phyloP scores from a whole-genome alignment of 2,888 invertebrate genomes.

The Drosophila rellima region DNA sequence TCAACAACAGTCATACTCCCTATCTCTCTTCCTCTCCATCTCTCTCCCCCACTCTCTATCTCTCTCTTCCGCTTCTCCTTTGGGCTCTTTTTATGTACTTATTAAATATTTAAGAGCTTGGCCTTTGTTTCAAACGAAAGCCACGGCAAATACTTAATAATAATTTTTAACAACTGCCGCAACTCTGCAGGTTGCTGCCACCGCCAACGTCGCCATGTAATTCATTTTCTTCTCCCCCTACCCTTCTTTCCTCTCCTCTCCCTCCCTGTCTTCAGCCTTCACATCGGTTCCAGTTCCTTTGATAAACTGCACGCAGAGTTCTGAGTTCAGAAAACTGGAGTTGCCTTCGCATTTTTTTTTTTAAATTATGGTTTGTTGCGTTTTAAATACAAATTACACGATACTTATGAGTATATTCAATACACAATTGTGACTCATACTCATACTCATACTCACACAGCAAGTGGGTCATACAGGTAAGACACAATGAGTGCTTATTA shows the following conservation, averaged over 20 bases:
- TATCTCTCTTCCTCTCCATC: neutral
- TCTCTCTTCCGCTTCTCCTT: constrained; percentile 26
- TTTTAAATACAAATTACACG: constrained; percentile 75
- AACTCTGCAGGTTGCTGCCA: constrained; percentile 58
- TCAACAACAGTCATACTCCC: constrained; percentile 68
- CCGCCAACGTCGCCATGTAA: constrained; percentile 43
- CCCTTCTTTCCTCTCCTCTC: neutral
- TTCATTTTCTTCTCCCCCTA: constrained; percentile 39
- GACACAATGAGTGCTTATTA: constrained; percentile 72
- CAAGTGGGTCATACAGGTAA: constrained; percentile 75
- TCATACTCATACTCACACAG: constrained; percentile 1
- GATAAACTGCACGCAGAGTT: constrained; percentile 68
- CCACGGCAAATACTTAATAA: constrained; percentile 77
- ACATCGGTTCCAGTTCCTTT: constrained; percentile 36
- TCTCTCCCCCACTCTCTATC: constrained; percentile 1
- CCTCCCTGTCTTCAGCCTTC: neutral
- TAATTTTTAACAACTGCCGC: constrained; percentile 71
- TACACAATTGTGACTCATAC: constrained; percentile 54
- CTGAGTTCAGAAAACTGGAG: constrained; percentile 25
- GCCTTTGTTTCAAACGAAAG: constrained; percentile 70
- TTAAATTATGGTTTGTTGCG: constrained; percentile 70
- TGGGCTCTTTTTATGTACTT: constrained; percentile 66
- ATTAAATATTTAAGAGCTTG: constrained; percentile 81
- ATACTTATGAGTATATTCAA: constrained; percentile 33
- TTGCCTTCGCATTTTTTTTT: constrained; percentile 41